These are phyloP conservation scores for Cynocephalus volans DNA, from an alignment of 2,113 vertebrate genomes.

Conservation along the genomic window DNA sequence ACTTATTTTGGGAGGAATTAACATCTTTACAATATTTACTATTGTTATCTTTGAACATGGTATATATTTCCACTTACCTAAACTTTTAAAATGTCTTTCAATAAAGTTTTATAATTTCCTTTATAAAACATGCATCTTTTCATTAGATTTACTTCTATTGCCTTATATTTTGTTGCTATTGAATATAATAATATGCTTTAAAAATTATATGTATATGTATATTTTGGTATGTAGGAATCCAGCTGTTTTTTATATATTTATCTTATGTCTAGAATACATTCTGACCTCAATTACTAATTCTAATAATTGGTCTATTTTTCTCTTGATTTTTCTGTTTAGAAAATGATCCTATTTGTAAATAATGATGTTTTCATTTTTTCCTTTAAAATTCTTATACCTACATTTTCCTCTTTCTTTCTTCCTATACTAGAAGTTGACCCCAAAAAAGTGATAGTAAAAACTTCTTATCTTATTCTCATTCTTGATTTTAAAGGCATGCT, in stretches of 20 bases:
- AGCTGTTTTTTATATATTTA: slow-evolving; percentile 7
- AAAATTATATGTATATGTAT: not conserved
- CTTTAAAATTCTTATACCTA: not conserved
- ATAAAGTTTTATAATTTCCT: slow-evolving; percentile 1
- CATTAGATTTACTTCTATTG: slow-evolving; percentile 39
- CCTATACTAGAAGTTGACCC: not conserved
- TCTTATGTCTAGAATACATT: not conserved
- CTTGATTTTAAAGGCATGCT: not conserved
- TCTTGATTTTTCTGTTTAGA: slow-evolving; percentile 39
- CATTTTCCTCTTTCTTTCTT: slow-evolving; percentile 27
- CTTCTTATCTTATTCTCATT: not conserved
- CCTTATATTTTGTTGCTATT: slow-evolving; percentile 43
- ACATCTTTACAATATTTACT: not conserved
- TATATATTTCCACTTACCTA: not conserved
- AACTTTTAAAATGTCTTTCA: not conserved
- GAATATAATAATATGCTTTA: not conserved
- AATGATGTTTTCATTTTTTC: not conserved
- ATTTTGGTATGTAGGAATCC: not conserved
- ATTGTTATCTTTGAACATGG: not conserved
- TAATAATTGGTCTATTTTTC: slow-evolving; percentile 15
- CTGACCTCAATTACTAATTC: not conserved
- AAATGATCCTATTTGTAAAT: not conserved
- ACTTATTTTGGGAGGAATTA: not conserved
- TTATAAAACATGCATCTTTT: slow-evolving; percentile 24
- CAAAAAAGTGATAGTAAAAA: not conserved